Conservation (phyloP, 2,113 vertebrate species). For the Turnix velox region DNA sequence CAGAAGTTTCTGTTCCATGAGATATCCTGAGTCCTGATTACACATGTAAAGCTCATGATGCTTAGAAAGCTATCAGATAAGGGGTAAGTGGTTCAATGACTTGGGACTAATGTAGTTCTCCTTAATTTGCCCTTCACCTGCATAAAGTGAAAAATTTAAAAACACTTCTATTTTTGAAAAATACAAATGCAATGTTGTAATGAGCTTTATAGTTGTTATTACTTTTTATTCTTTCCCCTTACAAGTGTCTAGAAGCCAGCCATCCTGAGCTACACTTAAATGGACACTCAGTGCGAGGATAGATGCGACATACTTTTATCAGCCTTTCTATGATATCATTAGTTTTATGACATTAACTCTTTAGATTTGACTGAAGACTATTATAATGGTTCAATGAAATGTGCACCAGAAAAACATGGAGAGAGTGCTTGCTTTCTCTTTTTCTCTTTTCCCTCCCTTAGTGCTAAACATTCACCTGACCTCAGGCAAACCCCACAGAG, state of each 20-base stretch:
- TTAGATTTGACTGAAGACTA: background rate
- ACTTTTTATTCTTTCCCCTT: background rate
- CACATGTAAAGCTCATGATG: background rate
- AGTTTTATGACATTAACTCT: background rate
- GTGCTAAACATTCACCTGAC: no score
- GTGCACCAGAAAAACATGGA: background rate
- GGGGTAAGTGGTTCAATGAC: background rate
- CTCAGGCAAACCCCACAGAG: no score
- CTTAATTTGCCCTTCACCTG: background rate
- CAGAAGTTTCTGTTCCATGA: background rate
- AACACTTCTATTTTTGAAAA: accelerated
- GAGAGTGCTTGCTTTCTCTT: background rate
- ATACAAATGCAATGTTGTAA: background rate
- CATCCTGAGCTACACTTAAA: background rate
- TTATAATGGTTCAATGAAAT: background rate
- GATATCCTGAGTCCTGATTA: background rate
- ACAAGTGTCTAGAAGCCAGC: background rate
- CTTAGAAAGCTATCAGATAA: background rate
- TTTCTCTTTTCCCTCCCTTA: background rate
- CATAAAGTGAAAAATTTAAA: background rate
- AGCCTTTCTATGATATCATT: background rate
- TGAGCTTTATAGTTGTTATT: background rate
- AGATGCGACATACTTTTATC: background rate
- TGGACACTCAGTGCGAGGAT: background rate
- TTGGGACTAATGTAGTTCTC: background rate